Percentiles rank a stretch among this genome's conserved stretches.
Evolutionary conservation across 2,113 vertebrate species (phyloP).

Genomic region (Neomonachus schauinslandi): DNA sequence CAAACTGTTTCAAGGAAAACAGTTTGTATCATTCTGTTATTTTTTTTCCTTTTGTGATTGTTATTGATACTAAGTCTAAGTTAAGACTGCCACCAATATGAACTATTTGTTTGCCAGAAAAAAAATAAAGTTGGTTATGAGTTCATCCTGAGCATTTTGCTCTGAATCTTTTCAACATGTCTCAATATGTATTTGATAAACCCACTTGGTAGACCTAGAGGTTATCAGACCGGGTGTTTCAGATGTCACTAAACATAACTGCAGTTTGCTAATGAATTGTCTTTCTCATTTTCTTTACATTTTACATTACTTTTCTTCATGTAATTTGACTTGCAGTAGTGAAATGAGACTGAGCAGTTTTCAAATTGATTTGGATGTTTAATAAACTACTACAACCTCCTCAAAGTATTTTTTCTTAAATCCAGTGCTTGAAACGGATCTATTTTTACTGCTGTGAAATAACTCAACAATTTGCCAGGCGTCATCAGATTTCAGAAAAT

Average conservation of each 20-base stretch:
- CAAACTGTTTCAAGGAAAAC: background rate
- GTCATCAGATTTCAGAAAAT: slow-evolving; percentile 26
- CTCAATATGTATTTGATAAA: background rate
- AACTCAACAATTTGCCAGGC: background rate
- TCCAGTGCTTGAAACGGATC: background rate
- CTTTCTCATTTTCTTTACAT: background rate
- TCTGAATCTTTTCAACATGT: slow-evolving; percentile 40
- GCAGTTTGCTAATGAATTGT: background rate
- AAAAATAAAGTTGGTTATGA: background rate
- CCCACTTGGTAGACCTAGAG: background rate
- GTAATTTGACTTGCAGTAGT: slow-evolving; percentile 47
- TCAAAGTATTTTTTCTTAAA: slow-evolving; percentile 48
- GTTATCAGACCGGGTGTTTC: background rate
- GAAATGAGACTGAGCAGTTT: slow-evolving; percentile 36
- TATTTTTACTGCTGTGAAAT: slow-evolving; percentile 51
- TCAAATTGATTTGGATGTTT: slow-evolving; percentile 58
- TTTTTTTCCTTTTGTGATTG: slow-evolving; percentile 22
- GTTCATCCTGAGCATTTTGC: slow-evolving; percentile 28
- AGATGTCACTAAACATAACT: background rate
- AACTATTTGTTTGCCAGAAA: background rate
- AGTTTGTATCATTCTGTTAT: background rate
- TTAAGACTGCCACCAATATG: background rate
- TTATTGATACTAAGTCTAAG: slow-evolving; percentile 12
- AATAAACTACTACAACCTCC: background rate
- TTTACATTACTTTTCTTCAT: slow-evolving; percentile 40